phyloP scores from a whole-genome alignment of 2,797 vertebrate species.

The Eidolon dupreanum region DNA sequence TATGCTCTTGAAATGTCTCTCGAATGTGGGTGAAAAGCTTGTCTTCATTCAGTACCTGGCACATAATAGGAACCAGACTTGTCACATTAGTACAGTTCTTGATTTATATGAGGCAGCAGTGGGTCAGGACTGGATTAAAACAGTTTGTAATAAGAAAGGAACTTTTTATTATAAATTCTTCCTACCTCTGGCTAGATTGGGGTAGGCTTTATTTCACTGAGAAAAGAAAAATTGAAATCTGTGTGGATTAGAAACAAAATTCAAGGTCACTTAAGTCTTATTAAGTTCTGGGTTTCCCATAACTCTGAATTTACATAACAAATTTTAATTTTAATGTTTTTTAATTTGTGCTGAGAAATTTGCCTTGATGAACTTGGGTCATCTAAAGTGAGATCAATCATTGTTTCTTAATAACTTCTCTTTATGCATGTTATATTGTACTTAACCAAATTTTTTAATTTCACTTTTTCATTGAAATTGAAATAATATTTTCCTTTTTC shows the following conservation, averaged over 20 bases:
- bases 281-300: neutral
- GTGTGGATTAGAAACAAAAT: neutral
- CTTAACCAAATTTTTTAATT: neutral
- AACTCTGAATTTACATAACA: neutral
- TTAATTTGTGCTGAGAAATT: neutral
- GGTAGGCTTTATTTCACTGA: neutral
- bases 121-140: neutral
- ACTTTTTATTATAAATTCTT: neutral
- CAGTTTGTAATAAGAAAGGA: neutral
- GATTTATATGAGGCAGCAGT: neutral
- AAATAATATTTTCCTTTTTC: neutral
- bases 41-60: neutral
- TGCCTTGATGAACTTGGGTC: neutral
- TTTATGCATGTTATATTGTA: neutral
- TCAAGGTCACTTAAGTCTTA: neutral
- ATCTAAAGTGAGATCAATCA: neutral
- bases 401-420: constrained; percentile 13
- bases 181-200: neutral
- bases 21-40: neutral
- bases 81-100: neutral
- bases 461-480: neutral
- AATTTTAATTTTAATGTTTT: neutral
- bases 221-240: constrained; percentile 13
- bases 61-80: neutral
- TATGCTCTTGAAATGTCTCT: neutral